Evolutionary conservation across 2,888 invertebrate species (phyloP).

Genomic region (Hyalella azteca): DNA sequence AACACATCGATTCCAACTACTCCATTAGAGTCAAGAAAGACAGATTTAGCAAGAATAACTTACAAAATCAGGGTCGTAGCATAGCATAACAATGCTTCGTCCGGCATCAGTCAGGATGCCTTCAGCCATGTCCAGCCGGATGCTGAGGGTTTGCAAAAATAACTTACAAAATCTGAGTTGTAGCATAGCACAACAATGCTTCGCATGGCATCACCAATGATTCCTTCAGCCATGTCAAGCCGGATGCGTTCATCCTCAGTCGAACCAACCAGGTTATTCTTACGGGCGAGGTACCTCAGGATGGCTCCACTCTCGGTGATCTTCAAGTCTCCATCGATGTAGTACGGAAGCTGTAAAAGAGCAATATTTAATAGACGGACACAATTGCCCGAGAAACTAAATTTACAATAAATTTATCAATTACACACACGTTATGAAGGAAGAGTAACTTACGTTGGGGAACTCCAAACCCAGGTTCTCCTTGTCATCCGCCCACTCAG

Average conservation of each 20-base stretch:
- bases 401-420: no score
- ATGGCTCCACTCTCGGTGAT: conserved; percentile 65
- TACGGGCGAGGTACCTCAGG: conserved; percentile 63
- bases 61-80: conserved; percentile 63
- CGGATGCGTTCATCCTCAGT: conserved; percentile 62
- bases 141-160: no score
- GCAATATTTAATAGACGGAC: no score
- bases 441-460: conserved; percentile 62
- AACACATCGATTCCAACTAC: no score
- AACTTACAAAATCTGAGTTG: conserved; percentile 63
- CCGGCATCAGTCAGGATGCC: conserved; percentile 64
- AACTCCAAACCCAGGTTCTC: conserved; percentile 62
- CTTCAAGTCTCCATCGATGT: conserved; percentile 64
- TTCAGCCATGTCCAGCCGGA: conserved; percentile 63
- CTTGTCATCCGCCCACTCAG: conserved; percentile 62
- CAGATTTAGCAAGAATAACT: no score
- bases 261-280: conserved; percentile 63
- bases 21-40: no score
- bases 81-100: conserved; percentile 61
- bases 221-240: conserved; percentile 63
- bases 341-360: conserved; percentile 63
- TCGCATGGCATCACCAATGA: conserved; percentile 63
- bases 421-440: no score
- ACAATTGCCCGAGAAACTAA: no score
- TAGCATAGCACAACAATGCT: conserved; percentile 63